Evolutionary conservation across 2,113 vertebrate species (phyloP), one percentile per base, ranked within the genome.

Genomic region (Eleginops maclovinus): DNA sequence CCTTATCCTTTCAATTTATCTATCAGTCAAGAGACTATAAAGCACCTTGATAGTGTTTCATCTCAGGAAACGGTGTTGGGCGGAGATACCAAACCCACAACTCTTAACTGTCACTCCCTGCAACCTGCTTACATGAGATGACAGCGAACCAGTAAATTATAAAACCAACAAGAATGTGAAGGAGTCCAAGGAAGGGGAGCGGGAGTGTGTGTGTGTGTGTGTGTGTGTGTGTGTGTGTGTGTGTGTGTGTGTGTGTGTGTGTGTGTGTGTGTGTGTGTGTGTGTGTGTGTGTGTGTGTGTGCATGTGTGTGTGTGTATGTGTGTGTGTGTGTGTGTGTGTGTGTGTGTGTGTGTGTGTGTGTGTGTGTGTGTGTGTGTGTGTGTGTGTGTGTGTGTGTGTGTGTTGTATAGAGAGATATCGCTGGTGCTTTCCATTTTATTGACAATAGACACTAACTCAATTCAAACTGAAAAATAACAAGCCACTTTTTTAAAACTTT

Each of bases 401-500:
- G 36, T 46, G 46, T 58, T 74, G 4, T 22, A 41, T 1, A 41
- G 0, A 6, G 3, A 15, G 41, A 66, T 64, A 76, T 56, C 19
- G 79, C 31, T 71, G 87, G 84, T 90, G 83, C 83, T 91, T 91
- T 90, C 88, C 87, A 79, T 22, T 50, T 53, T 77, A 55, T 61
- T 66, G n/a, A 60, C 10, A 15, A 31, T 22, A 36, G 26, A 31
- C 17, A 43, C 17, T 65, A 46, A 79, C 24, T 16, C 44, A 70
- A n/a, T 26, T 61, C 9, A 44, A 3, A 44, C 0, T 41, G 16
- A 51, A 54, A 17, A 51, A 36, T 21, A 53, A 0, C 2, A 1
- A 12, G 4, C 4, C 40, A 2, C 26, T 3, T 60, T 41, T 50
- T 50, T 72, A 16, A 31, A 6, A 31, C 58, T 7, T 14, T 3